phyloP scores from a whole-genome alignment of 2,113 vertebrate genomes.

The Eleginops maclovinus region DNA sequence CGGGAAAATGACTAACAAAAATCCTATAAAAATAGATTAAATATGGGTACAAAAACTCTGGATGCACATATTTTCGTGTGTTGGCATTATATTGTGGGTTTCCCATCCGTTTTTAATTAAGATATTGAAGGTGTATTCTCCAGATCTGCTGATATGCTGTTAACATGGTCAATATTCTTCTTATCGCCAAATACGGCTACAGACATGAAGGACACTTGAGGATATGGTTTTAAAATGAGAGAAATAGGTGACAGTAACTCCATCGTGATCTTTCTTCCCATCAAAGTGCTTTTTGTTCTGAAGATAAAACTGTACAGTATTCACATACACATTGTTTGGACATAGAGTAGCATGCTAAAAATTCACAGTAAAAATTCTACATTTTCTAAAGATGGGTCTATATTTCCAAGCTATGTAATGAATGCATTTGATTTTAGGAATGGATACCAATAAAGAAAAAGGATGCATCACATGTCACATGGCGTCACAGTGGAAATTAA shows the following conservation, averaged over 20 bases:
- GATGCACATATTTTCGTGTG: slow-evolving; percentile 3
- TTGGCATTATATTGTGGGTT: neutral
- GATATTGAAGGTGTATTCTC: neutral
- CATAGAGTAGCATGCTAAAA: slow-evolving; percentile 74
- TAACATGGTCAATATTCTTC: slow-evolving; percentile 8
- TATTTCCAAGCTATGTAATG: slow-evolving; percentile 39
- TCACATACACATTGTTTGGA: slow-evolving; percentile 59
- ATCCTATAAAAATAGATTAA: slow-evolving; percentile 42
- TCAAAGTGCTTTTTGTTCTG: slow-evolving; percentile 77
- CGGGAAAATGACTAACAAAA: slow-evolving; percentile 25
- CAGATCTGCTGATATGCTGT: slow-evolving; percentile 21
- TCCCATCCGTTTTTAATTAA: slow-evolving; percentile 12
- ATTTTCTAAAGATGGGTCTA: slow-evolving; percentile 39
- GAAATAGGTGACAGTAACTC: slow-evolving; percentile 48
- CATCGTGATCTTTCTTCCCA: slow-evolving; percentile 50
- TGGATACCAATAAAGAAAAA: slow-evolving; percentile 10
- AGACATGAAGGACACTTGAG: slow-evolving; percentile 76
- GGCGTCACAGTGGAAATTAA: slow-evolving; percentile 63
- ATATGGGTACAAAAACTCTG: slow-evolving; percentile 20
- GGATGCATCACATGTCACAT: slow-evolving; percentile 53
- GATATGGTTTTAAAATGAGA: slow-evolving; percentile 55
- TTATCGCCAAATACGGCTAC: slow-evolving; percentile 11
- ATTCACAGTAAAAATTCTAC: slow-evolving; percentile 67
- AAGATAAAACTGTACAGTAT: slow-evolving; percentile 68
- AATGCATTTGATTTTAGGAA: slow-evolving; percentile 19